phyloP scores from a whole-genome alignment of 2,797 vertebrate species.

The Gila robusta region DNA sequence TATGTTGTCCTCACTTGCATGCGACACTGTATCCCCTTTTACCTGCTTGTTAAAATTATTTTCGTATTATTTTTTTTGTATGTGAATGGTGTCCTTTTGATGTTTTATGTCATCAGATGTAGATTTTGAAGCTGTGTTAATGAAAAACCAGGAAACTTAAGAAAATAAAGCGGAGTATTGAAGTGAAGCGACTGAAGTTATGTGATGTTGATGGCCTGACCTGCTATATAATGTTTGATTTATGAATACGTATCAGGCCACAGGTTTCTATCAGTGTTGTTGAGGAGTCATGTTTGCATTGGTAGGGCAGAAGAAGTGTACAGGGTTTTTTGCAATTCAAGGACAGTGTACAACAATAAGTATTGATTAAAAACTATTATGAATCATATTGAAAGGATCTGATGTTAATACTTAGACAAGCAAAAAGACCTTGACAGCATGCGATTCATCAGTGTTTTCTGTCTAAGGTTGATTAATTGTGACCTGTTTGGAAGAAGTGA shows the following conservation, averaged over 20 bases:
- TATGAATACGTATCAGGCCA: neutral
- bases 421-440: too few species aligned
- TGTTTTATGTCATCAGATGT: too few species aligned
- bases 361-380: neutral
- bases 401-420: neutral
- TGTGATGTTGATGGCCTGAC: neutral
- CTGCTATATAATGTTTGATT: neutral
- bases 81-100: conserved; percentile 61
- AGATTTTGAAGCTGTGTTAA: neutral
- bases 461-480: neutral
- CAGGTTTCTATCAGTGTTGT: neutral
- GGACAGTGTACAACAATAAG: neutral
- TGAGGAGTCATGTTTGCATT: neutral
- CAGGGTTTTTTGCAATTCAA: neutral
- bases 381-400: neutral
- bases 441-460: too few species aligned
- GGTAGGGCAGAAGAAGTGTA: too few species aligned
- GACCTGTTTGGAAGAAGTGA: neutral
- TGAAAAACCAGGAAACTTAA: neutral
- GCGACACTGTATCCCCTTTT: neutral
- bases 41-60: neutral
- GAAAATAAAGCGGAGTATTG: neutral
- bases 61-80: conserved; percentile 57
- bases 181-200: neutral
- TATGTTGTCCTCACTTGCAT: neutral